Evolutionary conservation across 2,797 vertebrate species (phyloP).

Genomic region (Anabacerthia variegaticeps): DNA sequence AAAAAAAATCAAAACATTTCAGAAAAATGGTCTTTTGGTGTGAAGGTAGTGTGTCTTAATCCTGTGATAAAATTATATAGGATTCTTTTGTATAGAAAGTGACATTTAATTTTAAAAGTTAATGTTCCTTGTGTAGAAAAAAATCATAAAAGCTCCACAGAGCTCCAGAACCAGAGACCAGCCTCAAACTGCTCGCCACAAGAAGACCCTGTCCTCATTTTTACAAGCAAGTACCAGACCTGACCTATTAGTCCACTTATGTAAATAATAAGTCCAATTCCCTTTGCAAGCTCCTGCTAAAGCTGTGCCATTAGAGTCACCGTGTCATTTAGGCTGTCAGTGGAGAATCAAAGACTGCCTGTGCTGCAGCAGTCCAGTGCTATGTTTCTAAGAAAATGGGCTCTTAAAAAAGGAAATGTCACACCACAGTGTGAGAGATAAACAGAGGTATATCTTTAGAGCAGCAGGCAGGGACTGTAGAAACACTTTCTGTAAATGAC

Average conservation of each 20-base stretch:
- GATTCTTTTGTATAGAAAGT: not conserved
- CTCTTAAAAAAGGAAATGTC: conserved; percentile 85
- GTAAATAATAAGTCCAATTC: conserved; percentile 49
- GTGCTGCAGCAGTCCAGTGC: conserved; percentile 70
- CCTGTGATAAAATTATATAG: not conserved
- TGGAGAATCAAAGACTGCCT: conserved; percentile 79
- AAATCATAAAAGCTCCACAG: not conserved
- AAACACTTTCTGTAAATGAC: conserved; percentile 88
- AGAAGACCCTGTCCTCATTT: not conserved
- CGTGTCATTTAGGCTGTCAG: conserved; percentile 76
- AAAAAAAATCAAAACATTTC: not conserved
- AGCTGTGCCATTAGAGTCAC: conserved; percentile 43
- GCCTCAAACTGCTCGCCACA: not conserved
- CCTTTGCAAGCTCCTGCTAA: conserved; percentile 64
- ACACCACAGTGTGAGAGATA: conserved; percentile 80
- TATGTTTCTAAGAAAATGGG: conserved; percentile 80
- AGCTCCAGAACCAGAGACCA: not conserved
- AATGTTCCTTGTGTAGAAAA: not conserved
- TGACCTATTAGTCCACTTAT: conserved; percentile 37
- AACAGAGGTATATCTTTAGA: conserved; percentile 77
- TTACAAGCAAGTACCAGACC: conserved; percentile 6
- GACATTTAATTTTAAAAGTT: not conserved
- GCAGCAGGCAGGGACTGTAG: conserved; percentile 72
- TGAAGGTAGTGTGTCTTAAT: not conserved
- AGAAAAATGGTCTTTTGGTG: not conserved